Evolutionary conservation across 2,113 vertebrate genomes (phyloP).

Genomic region (Bucco capensis): DNA sequence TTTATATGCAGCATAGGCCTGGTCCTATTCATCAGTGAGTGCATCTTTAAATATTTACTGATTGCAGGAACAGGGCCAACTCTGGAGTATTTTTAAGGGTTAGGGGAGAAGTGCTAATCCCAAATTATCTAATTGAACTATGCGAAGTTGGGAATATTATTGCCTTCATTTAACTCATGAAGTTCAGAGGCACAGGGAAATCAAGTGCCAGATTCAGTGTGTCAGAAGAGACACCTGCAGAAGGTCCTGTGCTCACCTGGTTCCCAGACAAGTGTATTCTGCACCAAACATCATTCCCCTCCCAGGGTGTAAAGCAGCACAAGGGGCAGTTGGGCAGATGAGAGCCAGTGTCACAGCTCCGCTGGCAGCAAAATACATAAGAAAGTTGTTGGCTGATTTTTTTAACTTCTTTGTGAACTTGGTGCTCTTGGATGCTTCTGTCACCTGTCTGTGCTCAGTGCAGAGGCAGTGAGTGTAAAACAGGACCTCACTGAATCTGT

Average conservation of each 20-base stretch:
- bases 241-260: not conserved
- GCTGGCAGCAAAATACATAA: not conserved
- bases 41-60: slow-evolving; percentile 40
- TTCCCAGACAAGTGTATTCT: not conserved
- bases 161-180: not conserved
- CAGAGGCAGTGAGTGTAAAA: not conserved
- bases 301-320: accelerated
- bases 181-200: not conserved
- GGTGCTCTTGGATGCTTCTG: not conserved
- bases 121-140: not conserved
- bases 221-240: not conserved
- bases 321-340: not conserved
- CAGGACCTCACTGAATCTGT: not conserved
- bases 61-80: not conserved
- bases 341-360: not conserved
- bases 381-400: not conserved
- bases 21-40: not conserved
- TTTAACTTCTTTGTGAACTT: not conserved
- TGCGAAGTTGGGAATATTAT: not conserved
- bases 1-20: not conserved
- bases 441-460: not conserved
- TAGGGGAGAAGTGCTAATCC: not conserved
- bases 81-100: slow-evolving; percentile 17
- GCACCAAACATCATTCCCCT: not conserved
- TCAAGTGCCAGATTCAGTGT: not conserved